Evolutionary conservation across 2,797 vertebrate genomes (phyloP).

Genomic region (Streptopelia turtur): DNA sequence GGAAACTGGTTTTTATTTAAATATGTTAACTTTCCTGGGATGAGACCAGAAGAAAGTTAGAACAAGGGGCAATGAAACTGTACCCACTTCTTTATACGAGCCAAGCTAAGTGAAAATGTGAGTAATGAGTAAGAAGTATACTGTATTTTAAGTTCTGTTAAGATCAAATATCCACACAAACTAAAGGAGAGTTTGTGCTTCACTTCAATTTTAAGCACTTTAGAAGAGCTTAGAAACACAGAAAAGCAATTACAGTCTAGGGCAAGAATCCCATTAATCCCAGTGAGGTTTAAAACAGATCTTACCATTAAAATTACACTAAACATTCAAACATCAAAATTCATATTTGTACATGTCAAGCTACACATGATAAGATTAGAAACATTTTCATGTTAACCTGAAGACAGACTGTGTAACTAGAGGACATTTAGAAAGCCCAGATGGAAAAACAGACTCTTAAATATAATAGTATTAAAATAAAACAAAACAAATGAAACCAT

Average conservation of each 20-base stretch:
- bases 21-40: neutral
- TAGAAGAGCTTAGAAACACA: neutral
- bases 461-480: constrained; percentile 17
- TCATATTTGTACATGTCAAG: neutral
- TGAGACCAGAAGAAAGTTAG: neutral
- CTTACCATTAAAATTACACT: neutral
- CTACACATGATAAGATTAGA: neutral
- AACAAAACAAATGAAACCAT: neutral
- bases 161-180: neutral
- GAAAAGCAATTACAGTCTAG: neutral
- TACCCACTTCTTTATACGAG: neutral
- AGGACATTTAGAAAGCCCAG: neutral
- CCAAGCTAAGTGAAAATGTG: neutral
- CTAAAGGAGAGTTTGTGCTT: neutral
- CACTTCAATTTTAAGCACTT: neutral
- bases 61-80: neutral
- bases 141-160: neutral
- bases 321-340: neutral
- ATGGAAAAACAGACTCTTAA: neutral
- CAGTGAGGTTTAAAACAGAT: neutral
- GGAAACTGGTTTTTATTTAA: neutral
- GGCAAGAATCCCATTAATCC: neutral
- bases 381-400: neutral
- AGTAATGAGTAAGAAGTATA: neutral
- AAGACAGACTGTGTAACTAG: neutral